Base-by-base conservation (phyloP, 2,113 vertebrate genomes). In the Siniperca knerii region DNA sequence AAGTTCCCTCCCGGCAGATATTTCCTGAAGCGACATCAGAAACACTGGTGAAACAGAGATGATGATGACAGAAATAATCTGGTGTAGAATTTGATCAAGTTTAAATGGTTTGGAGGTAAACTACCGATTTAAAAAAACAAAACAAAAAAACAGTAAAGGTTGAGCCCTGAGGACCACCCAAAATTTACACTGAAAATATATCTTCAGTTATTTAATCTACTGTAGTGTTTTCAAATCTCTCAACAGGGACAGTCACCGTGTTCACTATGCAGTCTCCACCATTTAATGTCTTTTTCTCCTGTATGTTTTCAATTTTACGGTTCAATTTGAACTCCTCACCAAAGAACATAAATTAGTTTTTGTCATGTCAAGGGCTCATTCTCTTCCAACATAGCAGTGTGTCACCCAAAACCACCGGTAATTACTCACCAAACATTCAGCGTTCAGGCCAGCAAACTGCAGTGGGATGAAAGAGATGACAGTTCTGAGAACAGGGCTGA, bases 161-260 rank as follows among this genome's bases (percentile, higher is more conserved):
- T 7, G 7, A 18, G 20, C 20, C 29, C 60, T 37, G 37, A 65
- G 35, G 40, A 48, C 40, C 25, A 13, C 6, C 8, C 9, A 6
- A 11, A 13, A 66, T 9, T 29, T 37, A 71, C 69, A 71, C 73
- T 35, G 46, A 65, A 37, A 33, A 70, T 25, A 44, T 46, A 74
- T 50, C 54, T 52, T 79, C 68, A 62, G 13, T 79, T 55, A 55
- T 62, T 55, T n/a, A 55, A 69, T 69, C 77, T 75, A 35, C 12
- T 68, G 46, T 79, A 78, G 68, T 52, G 64, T 21, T 44, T n/a
- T 50, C 55, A 48, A 75, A 40, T 50, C 42, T 60, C 42, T 65
- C 37, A 42, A 4, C 62, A 6, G 33, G 21, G 33, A 37, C 2
- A 5, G 48, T 50, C 8, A 3, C 52, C 52, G 3, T 54, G 7